Base-by-base conservation (phyloP, 2,113 vertebrate species). In the Chiloscyllium plagiosum region DNA sequence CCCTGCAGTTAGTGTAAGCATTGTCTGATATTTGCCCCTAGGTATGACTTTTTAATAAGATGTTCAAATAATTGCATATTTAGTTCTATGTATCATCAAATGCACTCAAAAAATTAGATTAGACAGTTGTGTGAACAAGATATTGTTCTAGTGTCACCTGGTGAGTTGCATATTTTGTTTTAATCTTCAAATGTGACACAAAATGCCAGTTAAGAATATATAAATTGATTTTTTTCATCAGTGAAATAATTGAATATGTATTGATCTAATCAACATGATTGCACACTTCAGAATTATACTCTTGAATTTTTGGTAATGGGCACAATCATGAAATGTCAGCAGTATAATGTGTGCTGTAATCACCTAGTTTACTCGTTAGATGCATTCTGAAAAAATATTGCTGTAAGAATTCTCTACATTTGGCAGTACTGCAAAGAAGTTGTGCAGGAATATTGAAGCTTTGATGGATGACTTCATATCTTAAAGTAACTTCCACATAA, bases 161-260 rank as follows among this genome's bases (percentile, higher is more conserved):
- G 26, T 24, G 10, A 13, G 6, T 10, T 22, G 4, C 50, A 29
- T 56, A 29, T 56, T 61, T 90, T 61, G 52, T 90, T 61, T 90
- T 56, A 90, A 61, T 90, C 61, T 90, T 61, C 29, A 56, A 29
- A 90, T 90, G 52, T 56, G 26, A 56, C 50, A 87, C 0, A 52
- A 90, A 56, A 56, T 90, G 26, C 61, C 86, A 90, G 50, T 61
- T 90, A 26, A 29, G 26, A 61, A 61, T 90, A 61, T 56, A 90
- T 56, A 56, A 90, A 13, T 52, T 90, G 86, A 61, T 90, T 90
- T 90, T 90, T 26, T 90, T 90, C 26, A 90, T 90, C 86, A 56
- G 50, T 90, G 86, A 90, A 56, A 90, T 90, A 90, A 90, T 90
- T 90, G 86, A 61, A 90, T 90, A 56, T 90, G 50, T 90, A 90